Evolutionary conservation across 2,888 invertebrate species (phyloP).

Genomic region (Pristionchus entomophagus): DNA sequence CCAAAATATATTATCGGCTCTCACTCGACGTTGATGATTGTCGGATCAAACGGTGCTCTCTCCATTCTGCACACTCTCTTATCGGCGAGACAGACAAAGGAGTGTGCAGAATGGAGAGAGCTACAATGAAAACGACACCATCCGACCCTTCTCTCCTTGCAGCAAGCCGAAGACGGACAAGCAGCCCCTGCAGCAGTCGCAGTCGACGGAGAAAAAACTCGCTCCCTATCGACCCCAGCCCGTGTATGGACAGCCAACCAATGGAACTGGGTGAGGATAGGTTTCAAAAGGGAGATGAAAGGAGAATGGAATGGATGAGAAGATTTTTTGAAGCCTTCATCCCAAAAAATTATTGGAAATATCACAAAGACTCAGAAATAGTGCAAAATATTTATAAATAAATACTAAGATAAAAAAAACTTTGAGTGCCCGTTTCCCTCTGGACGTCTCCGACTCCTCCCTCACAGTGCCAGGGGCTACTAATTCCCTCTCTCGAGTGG

Average conservation of each 20-base stretch:
- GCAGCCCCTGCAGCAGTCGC: slow-evolving; percentile 39
- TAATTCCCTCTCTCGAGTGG: slow-evolving; percentile 48
- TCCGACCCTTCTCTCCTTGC: too few relatives aligned
- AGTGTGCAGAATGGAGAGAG: too few relatives aligned
- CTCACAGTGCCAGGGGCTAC: background rate
- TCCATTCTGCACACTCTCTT: too few relatives aligned
- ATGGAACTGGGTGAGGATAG: slow-evolving; percentile 13
- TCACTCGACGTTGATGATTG: too few relatives aligned
- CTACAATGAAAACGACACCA: too few relatives aligned
- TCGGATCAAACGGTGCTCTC: too few relatives aligned
- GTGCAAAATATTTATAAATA: too few relatives aligned
- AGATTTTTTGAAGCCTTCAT: too few relatives aligned
- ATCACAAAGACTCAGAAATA: too few relatives aligned
- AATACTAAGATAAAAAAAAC: background rate
- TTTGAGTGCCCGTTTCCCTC: slow-evolving; percentile 52
- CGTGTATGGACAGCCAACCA: slow-evolving; percentile 52
- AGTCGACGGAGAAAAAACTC: slow-evolving; percentile 54
- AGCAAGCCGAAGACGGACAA: slow-evolving; percentile 41
- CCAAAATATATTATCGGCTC: too few relatives aligned
- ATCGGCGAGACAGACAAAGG: too few relatives aligned
- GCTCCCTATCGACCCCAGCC: slow-evolving; percentile 69
- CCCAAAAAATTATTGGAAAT: too few relatives aligned
- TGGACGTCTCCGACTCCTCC: slow-evolving; percentile 42
- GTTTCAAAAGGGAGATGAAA: background rate
- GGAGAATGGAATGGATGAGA: background rate